Evolutionary conservation across 2,113 vertebrate genomes (phyloP), one percentile per base, ranked within the genome.

Genomic region (Ictalurus furcatus): DNA sequence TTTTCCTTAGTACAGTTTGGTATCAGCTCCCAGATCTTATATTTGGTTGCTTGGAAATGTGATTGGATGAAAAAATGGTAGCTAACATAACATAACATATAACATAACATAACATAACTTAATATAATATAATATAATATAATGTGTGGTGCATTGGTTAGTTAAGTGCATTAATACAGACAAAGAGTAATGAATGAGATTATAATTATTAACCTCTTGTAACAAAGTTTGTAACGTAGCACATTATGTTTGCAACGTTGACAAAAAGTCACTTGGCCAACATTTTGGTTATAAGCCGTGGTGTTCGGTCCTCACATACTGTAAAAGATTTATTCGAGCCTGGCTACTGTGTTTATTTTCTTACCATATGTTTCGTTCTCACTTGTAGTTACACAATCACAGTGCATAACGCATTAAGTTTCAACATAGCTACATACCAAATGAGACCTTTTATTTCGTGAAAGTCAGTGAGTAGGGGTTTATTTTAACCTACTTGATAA

Each of bases 341-440:
- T 80, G 78, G 78, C 9, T 25, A 1, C 5, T 14, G 30, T 82
- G 8, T 58, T 82, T 34, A 34, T 82, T 59, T 58, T 12, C 52
- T 58, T 56, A 14, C 0, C 1, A 52, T 48, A 12, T 48, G 40
- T 8, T 81, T 23, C 6, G 12, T 82, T 82, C 21, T 54, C 23
- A 78, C 74, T 44, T 48, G 7, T 78, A 44, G 40, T 52, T 52
- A 12, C 44, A 8, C 76, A 54, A 17, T 54, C 76, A 6, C 44
- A n/a, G 12, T 25, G 3, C 11, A 28, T 6, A 34, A 19, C 3
- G 52, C 3, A 21, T 82, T 34, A 12, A 12, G 56, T 4, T 54
- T 59, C 54, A 37, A 13, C 54, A 82, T 12, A 82, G 80, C 56
- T 59, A 82, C 80, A 82, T 59, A 82, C 80, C 56, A 59, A 82